Percentiles rank a stretch among this genome's conserved stretches.
Conservation (phyloP, 1,140 invertebrate genomes). For the Kradibia gibbosae region DNA sequence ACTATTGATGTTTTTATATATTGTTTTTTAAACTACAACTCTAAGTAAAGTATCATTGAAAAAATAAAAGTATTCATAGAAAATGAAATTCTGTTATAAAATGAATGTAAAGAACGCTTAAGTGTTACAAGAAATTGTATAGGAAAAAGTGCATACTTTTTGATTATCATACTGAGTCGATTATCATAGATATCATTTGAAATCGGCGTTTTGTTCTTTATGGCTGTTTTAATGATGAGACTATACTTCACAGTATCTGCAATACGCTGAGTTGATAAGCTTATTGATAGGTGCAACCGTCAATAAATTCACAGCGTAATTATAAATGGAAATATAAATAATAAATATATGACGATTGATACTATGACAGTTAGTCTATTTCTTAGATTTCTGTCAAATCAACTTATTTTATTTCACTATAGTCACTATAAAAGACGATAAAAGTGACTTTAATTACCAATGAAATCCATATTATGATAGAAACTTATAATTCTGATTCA, state of each 20-base stretch:
- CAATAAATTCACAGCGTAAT: not conserved
- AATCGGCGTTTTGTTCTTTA: not conserved
- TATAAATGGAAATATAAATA: not conserved
- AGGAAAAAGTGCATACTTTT: too few species aligned
- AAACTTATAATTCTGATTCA: not conserved
- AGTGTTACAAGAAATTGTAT: too few species aligned
- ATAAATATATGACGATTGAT: not conserved
- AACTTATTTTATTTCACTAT: not conserved
- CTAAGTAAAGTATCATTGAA: too few species aligned
- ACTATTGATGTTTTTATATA: too few species aligned
- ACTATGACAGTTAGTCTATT: not conserved
- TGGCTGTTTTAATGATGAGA: not conserved
- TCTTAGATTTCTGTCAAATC: not conserved
- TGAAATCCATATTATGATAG: conserved; percentile 17
- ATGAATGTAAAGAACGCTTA: too few species aligned
- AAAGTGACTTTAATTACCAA: not conserved
- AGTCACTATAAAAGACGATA: not conserved
- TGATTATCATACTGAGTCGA: too few species aligned
- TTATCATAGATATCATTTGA: not conserved
- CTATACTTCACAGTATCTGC: not conserved
- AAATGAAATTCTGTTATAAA: too few species aligned
- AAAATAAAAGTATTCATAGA: too few species aligned
- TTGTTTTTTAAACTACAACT: too few species aligned
- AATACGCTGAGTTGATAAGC: not conserved
- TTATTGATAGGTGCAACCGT: not conserved